Percentiles rank a stretch among this genome's conserved stretches.
These are phyloP conservation scores for Leptinotarsa haldemani DNA, from an alignment of 2,888 invertebrate genomes.

Conservation along the genomic window DNA sequence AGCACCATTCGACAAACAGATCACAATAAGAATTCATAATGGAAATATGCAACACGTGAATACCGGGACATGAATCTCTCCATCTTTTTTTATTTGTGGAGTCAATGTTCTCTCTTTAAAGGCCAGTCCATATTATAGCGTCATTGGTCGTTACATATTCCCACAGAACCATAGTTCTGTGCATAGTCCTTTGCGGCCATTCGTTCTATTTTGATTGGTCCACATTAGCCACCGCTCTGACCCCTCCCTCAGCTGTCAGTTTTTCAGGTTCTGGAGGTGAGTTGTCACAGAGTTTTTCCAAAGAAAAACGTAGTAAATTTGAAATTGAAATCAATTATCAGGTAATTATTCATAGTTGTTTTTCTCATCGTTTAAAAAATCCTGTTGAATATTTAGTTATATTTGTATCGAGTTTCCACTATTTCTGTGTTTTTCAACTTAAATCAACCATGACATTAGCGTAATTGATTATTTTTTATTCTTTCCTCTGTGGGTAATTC, in stretches of 20 bases:
- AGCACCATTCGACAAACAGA: too few relatives aligned
- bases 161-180: too few relatives aligned
- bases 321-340: background rate
- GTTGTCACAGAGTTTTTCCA: background rate
- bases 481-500: background rate
- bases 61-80: too few relatives aligned
- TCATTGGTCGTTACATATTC: too few relatives aligned
- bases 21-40: too few relatives aligned
- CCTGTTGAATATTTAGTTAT: background rate
- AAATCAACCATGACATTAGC: background rate
- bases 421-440: background rate
- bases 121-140: too few relatives aligned
- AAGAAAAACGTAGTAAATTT: background rate
- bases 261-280: background rate
- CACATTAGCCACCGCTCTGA: background rate
- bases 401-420: background rate
- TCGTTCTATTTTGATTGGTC: conserved; percentile 15
- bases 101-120: too few relatives aligned
- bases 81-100: too few relatives aligned
- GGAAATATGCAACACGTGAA: too few relatives aligned
- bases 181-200: background rate
- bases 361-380: background rate
- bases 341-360: background rate
- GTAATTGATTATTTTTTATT: conserved; percentile 1
- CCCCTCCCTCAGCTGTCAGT: background rate